Evolutionary conservation across 2,888 invertebrate genomes (phyloP).

Genomic region (Zygogramma bicolorata): DNA sequence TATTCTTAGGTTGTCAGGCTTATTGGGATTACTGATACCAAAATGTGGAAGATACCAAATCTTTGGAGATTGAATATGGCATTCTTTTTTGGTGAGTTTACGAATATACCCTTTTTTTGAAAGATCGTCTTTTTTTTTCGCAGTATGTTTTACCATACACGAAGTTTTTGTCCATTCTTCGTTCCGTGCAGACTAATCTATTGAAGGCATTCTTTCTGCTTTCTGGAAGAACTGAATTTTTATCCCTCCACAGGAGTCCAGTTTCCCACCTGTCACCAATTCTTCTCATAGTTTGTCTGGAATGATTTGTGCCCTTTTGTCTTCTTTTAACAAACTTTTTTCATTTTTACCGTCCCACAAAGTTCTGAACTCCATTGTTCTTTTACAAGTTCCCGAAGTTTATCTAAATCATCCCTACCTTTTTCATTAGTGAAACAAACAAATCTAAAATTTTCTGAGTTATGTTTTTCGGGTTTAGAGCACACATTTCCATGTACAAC

Average conservation of each 20-base stretch:
- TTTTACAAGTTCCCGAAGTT: conserved; percentile 6
- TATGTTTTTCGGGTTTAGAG: background rate
- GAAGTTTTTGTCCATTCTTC: conserved; percentile 25
- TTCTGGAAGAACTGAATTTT: conserved; percentile 12
- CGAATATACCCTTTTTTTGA: background rate
- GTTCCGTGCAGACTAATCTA: conserved; percentile 17
- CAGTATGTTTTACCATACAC: background rate
- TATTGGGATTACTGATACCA: background rate
- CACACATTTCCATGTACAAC: conserved; percentile 18
- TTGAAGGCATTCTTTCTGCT: conserved; percentile 16
- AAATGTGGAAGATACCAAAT: conserved; percentile 4
- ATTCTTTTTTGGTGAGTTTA: background rate
- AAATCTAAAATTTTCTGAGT: background rate
- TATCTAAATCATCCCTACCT: background rate
- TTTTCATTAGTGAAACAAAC: background rate
- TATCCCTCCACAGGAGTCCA: conserved; percentile 17
- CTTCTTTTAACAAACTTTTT: background rate
- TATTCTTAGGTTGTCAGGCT: background rate
- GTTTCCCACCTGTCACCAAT: conserved; percentile 15
- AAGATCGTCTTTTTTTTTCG: background rate
- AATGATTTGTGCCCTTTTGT: conserved; percentile 1
- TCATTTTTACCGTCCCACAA: background rate
- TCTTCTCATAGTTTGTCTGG: conserved; percentile 6
- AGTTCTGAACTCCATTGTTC: conserved; percentile 4
- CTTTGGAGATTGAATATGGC: background rate